Percentiles rank a stretch among this genome's conserved stretches.
These are phyloP conservation scores for Xylocopa sonorina DNA, from an alignment of 1,140 invertebrate species.

Conservation along the genomic window DNA sequence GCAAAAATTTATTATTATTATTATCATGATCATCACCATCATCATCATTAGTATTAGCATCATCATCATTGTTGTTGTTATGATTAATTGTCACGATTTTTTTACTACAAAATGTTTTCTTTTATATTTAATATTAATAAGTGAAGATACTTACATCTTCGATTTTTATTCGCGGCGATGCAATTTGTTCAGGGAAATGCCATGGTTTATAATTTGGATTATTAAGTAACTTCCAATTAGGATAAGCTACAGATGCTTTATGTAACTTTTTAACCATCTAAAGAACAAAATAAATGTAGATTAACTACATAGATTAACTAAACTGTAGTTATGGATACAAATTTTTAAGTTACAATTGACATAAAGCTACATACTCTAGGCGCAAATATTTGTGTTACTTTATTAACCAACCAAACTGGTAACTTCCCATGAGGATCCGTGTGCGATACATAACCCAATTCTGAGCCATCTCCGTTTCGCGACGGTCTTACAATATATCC, in stretches of 20 bases:
- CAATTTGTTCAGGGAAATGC: conserved; percentile 92
- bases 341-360: not conserved
- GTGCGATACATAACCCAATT: conserved; percentile 92
- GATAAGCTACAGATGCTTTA: conserved; percentile 90
- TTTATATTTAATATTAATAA: conserved; percentile 23
- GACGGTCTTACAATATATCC: conserved; percentile 83
- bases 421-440: conserved; percentile 94
- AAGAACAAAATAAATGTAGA: conserved; percentile 42
- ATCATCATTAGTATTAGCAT: no score
- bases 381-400: conserved; percentile 92
- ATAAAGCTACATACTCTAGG: conserved; percentile 84
- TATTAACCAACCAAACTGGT: conserved; percentile 94
- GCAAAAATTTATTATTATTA: conserved; percentile 50
- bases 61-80: no score
- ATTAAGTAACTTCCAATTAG: conserved; percentile 90
- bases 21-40: no score
- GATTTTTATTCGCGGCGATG: conserved; percentile 85
- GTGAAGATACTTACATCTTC: conserved; percentile 84
- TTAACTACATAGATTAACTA: not conserved
- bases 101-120: not conserved
- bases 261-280: conserved; percentile 89
- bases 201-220: conserved; percentile 92
- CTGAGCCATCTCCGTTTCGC: conserved; percentile 85
- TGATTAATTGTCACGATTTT: not conserved
- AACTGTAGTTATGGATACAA: not conserved